Base-by-base conservation (phyloP, 1,140 invertebrate species). In the Pseudomyrmex cubaensis region DNA sequence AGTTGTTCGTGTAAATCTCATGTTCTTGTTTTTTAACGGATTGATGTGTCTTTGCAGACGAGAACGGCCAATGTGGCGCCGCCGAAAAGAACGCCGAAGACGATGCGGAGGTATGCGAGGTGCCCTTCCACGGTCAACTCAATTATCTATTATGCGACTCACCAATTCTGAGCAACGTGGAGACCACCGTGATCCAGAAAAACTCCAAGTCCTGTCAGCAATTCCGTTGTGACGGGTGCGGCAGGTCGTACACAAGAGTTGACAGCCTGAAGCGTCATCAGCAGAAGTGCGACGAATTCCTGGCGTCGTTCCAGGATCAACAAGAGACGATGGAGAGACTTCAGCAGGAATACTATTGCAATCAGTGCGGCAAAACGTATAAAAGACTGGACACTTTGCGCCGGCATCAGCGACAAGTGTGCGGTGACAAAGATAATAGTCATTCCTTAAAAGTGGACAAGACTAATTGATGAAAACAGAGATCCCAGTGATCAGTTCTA, bases 361-460 rank as follows among this genome's bases (percentile, higher is more conserved):
- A 87, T 1, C 91, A 92, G n/a, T 95, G 95, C 66, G 94, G 93
- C 20, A 93, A 93, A 48, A 92, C 89, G 2, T 95, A 95, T 87
- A 94, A 92, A 46, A 92, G 93, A 48, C 90, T 92, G 22, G 94
- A 94, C 48, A 95, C 93, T 64, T 50, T 94, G 8, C 87, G 91
- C 5, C 87, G 93, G 44, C 93, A 94, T 85, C 91, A 93, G 59
- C 90, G 90, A 48, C 82, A 93, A 2, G 91, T 93, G 20, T 94
- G 93, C 52, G 89, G 89, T 7, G 90, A 91, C 50, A 87, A 85
- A 15, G 87, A 88, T 2, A 74, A 22, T 62, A 69, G 54, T 25
- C 75, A 64, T n/a, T 62, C 86, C 2, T 52, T 57, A 1, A 61
- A 72, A 44, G 17, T 75, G 48, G 83, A 85, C 1, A 87, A 76